Evolutionary conservation across 2,888 invertebrate species (phyloP).

Genomic region (Tetranychus truncatus): DNA sequence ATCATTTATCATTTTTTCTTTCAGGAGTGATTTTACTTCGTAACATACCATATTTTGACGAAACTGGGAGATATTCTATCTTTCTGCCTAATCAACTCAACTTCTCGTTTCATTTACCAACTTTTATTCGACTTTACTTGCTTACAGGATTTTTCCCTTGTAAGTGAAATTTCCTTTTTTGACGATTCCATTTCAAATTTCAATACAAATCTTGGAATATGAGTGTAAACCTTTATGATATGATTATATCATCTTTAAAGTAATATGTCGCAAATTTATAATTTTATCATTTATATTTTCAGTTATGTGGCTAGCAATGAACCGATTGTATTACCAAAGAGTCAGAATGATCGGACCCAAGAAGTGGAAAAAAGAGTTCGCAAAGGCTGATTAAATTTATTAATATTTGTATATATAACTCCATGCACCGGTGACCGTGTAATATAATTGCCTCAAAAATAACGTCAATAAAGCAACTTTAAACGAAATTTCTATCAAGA

Average conservation of each 20-base stretch:
- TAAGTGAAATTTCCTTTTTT: slow-evolving; percentile 29
- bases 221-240: too few species aligned
- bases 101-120: slow-evolving; percentile 65
- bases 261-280: too few species aligned
- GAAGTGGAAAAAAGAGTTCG: slow-evolving; percentile 15
- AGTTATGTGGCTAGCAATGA: slow-evolving; percentile 55
- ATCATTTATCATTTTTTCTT: slow-evolving; percentile 22
- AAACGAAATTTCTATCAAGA: too few species aligned
- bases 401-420: neutral
- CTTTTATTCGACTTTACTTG: slow-evolving; percentile 55
- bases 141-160: slow-evolving; percentile 54
- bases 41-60: slow-evolving; percentile 73
- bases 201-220: too few species aligned
- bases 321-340: slow-evolving; percentile 60
- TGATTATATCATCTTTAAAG: too few species aligned
- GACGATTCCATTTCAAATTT: neutral
- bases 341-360: slow-evolving; percentile 17
- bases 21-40: slow-evolving; percentile 37
- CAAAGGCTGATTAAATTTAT: slow-evolving; percentile 6
- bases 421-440: too few species aligned
- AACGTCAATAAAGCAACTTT: too few species aligned
- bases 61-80: slow-evolving; percentile 54
- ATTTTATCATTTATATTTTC: slow-evolving; percentile 25
- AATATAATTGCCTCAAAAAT: too few species aligned
- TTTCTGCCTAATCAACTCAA: slow-evolving; percentile 66